Evolutionary conservation across 2,797 vertebrate species (phyloP), one percentile per base, ranked within the genome.

Genomic region (Phylloscopus collybita): DNA sequence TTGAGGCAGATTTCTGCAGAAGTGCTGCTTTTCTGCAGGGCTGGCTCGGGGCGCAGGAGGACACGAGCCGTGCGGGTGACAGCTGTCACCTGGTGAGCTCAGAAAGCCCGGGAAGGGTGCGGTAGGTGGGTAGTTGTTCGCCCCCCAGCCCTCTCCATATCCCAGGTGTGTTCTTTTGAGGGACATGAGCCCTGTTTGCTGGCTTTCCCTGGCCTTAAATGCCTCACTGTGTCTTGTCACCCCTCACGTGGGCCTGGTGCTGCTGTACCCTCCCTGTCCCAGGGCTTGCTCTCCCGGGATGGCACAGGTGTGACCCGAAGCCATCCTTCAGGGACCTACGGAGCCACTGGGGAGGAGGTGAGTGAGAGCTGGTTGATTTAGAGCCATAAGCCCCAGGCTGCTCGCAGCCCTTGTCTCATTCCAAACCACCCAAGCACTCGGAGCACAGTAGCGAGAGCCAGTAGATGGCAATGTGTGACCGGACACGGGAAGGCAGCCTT

Each of bases 401-500:
- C 54, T 45, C 34, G 4, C 76, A 21, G 47, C 12, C 69, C 0
- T 5, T 20, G 30, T 56, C 45, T 45, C 44, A 18, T 40, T 64
- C 21, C 70, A 29, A 56, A 20, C 9, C 40, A 26, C 23, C 20
- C 49, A 3, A 19, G 50, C 4, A 1, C 38, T 42, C n/a, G 13
- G 45, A 86, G 50, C 29, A 4, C 29, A 9, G 44, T 40, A 59
- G 5, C 5, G 5, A 65, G 20, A 54, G 73, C 78, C 97, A 47
- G 79, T 80, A 97, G 97, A 82, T 96, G 97, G 97, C 97, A 96
- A 17, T 96, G 87, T 97, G 86, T 71, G 72, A 94, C 81, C 80
- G 27, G 69, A 18, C 67, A 76, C 19, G 5, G 34, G 56, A 30
- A 65, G 7, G 3, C n/a, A 10, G 5, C 3, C 0, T 18, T 60